A percentile compares a stretch with the other conserved stretches of the same genome.
Evolutionary conservation across 1,140 invertebrate genomes (phyloP).

Genomic region (Tetragonula clypearis): DNA sequence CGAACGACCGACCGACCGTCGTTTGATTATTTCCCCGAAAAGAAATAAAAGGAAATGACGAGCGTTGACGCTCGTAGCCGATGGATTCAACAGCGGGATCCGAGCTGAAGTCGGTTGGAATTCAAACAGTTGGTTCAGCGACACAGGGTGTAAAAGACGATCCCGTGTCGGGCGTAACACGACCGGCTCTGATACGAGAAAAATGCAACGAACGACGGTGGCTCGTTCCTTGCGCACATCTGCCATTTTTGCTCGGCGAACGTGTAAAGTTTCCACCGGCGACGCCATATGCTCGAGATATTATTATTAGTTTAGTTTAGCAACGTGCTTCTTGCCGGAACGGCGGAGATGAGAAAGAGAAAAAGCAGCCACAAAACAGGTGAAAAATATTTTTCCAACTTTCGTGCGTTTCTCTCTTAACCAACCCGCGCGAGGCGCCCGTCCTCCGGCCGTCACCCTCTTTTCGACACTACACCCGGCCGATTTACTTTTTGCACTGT

Average conservation of each 20-base stretch:
- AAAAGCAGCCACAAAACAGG: slow-evolving; percentile 6
- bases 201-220: slow-evolving; percentile 39
- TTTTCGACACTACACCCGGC: slow-evolving; percentile 3
- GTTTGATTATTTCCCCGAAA: neutral
- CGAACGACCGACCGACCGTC: neutral
- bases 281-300: slow-evolving; percentile 50
- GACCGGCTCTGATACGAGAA: neutral
- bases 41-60: neutral
- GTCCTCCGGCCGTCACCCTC: neutral
- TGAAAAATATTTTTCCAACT: slow-evolving; percentile 59
- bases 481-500: slow-evolving; percentile 18
- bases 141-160: slow-evolving; percentile 19
- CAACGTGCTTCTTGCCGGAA: slow-evolving; percentile 23
- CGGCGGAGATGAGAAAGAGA: neutral
- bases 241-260: slow-evolving; percentile 40
- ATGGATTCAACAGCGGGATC: neutral
- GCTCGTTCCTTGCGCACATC: neutral
- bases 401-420: neutral
- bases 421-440: neutral
- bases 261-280: slow-evolving; percentile 47
- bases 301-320: slow-evolving; percentile 65
- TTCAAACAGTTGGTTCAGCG: slow-evolving; percentile 4
- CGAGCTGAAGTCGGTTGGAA: neutral
- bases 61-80: neutral
- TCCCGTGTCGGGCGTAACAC: neutral